phyloP scores from a whole-genome alignment of 2,888 invertebrate genomes.

The Melitaea athalia region DNA sequence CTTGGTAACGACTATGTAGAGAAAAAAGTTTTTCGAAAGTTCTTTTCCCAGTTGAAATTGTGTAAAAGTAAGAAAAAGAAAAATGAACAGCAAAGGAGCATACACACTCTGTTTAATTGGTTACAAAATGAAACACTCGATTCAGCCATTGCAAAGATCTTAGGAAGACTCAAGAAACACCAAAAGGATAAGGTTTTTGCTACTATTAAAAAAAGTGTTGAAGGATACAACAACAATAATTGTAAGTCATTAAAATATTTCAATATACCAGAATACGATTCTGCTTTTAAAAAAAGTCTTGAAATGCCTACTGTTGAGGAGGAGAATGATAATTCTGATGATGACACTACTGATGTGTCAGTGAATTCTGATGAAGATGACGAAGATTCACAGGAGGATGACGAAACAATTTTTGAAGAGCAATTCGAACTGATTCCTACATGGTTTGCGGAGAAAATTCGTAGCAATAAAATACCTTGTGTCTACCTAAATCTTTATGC shows the following conservation, averaged over 20 bases:
- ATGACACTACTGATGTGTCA: slow-evolving; percentile 42
- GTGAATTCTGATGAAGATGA: slow-evolving; percentile 40
- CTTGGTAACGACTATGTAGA: slow-evolving; percentile 95
- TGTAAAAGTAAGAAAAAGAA: slow-evolving; percentile 78
- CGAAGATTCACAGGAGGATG: slow-evolving; percentile 26
- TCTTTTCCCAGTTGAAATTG: slow-evolving; percentile 85
- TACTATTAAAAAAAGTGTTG: slow-evolving; percentile 84
- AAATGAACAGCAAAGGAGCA: slow-evolving; percentile 85
- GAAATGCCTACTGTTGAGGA: slow-evolving; percentile 44
- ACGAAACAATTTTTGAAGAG: slow-evolving; percentile 39
- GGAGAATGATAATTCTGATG: slow-evolving; percentile 44
- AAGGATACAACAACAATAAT: slow-evolving; percentile 83
- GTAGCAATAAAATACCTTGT: slow-evolving; percentile 83
- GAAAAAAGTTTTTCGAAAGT: slow-evolving; percentile 84
- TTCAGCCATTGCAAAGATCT: slow-evolving; percentile 85
- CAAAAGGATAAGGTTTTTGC: slow-evolving; percentile 77
- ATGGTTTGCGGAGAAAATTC: slow-evolving; percentile 86
- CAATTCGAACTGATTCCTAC: slow-evolving; percentile 42
- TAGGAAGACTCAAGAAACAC: slow-evolving; percentile 83
- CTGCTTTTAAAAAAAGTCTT: slow-evolving; percentile 37
- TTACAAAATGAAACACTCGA: slow-evolving; percentile 86
- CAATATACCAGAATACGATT: slow-evolving; percentile 49
- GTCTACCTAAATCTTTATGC: slow-evolving; percentile 86
- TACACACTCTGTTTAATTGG: slow-evolving; percentile 89
- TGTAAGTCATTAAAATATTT: slow-evolving; percentile 84